These are phyloP conservation scores for Stomorhina lunata DNA, from an alignment of 2,888 invertebrate genomes.

Conservation along the genomic window DNA sequence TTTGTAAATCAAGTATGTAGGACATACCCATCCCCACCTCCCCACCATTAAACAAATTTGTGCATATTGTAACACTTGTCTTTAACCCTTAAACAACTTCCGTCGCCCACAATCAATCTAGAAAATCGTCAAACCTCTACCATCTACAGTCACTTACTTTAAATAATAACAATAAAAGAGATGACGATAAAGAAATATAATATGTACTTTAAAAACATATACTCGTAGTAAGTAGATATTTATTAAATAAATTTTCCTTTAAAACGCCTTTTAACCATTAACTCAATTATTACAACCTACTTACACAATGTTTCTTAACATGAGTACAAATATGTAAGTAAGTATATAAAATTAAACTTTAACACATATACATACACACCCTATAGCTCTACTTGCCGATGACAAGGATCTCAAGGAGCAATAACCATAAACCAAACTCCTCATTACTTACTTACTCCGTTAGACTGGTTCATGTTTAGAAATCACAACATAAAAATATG, in stretches of 20 bases:
- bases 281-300: constrained; percentile 66
- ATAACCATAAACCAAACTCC: constrained; percentile 61
- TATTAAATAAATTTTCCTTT: constrained; percentile 64
- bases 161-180: constrained; percentile 24
- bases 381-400: too few species aligned
- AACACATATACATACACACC: constrained; percentile 8
- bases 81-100: constrained; percentile 63
- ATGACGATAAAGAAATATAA: neutral
- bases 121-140: neutral
- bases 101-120: constrained; percentile 53
- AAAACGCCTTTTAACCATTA: constrained; percentile 67
- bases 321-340: neutral
- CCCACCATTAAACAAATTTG: constrained; percentile 8
- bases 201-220: too few species aligned
- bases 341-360: neutral
- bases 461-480: constrained; percentile 17
- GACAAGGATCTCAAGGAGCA: constrained; percentile 44
- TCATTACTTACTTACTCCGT: constrained; percentile 35
- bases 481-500: constrained; percentile 48
- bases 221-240: too few species aligned
- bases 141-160: constrained; percentile 16
- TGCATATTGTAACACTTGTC: constrained; percentile 36
- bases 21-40: too few species aligned
- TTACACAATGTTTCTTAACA: constrained; percentile 57
- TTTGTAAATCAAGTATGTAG: constrained; percentile 45